A percentile compares a stretch with the other conserved stretches of the same genome.
These are phyloP conservation scores for Papilio xuthus DNA, from an alignment of 1,140 invertebrate genomes.

Conservation along the genomic window DNA sequence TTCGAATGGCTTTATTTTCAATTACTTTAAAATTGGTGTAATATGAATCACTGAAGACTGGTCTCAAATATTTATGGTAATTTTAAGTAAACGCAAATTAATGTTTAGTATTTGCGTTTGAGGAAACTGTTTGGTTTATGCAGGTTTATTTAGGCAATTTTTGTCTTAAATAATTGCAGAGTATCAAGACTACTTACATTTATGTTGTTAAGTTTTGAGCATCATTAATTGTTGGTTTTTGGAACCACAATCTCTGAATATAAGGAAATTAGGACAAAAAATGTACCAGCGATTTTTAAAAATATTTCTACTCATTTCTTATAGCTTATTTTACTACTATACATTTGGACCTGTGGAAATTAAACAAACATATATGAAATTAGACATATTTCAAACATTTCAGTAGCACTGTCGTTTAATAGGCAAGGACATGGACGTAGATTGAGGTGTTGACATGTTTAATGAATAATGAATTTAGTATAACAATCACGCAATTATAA, in stretches of 20 bases:
- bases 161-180: neutral
- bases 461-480: neutral
- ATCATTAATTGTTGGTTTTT: neutral
- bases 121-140: slow-evolving; percentile 10
- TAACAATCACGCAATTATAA: neutral
- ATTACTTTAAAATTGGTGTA: too few relatives aligned
- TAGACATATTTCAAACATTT: slow-evolving; percentile 6
- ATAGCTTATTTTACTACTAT: neutral
- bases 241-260: too few relatives aligned
- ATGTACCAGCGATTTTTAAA: too few relatives aligned
- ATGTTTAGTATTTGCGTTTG: neutral
- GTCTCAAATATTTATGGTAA: slow-evolving; percentile 11
- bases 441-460: slow-evolving; percentile 12
- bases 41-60: neutral
- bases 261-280: too few relatives aligned
- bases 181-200: too few relatives aligned
- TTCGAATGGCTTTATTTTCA: neutral
- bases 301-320: neutral
- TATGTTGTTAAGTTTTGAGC: neutral
- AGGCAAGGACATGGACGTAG: neutral
- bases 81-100: neutral
- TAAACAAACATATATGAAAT: slow-evolving; percentile 11
- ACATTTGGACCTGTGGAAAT: neutral
- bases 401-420: slow-evolving; percentile 5
- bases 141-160: neutral